Evolutionary conservation across 1,140 invertebrate species (phyloP).

Genomic region (Drosophila saltans): DNA sequence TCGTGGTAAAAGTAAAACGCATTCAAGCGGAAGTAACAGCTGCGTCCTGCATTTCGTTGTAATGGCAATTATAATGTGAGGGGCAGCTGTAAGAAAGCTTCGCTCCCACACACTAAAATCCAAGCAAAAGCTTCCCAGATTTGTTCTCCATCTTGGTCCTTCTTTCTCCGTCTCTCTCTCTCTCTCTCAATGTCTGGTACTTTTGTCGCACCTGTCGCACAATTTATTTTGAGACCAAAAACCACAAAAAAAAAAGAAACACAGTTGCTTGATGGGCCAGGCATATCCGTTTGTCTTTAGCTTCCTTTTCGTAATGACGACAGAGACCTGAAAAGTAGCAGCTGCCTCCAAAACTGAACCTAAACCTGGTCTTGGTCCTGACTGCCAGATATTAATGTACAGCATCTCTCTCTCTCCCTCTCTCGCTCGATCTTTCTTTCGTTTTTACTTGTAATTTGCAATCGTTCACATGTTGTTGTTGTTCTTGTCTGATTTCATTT

Average conservation of each 20-base stretch:
- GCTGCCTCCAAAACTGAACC: slow-evolving; percentile 56
- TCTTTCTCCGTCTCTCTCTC: slow-evolving; percentile 15
- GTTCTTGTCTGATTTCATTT: slow-evolving; percentile 79
- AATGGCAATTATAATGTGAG: slow-evolving; percentile 62
- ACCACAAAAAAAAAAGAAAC: slow-evolving; percentile 58
- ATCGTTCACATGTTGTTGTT: slow-evolving; percentile 79
- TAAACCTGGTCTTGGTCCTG: slow-evolving; percentile 34
- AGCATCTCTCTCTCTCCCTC: slow-evolving; percentile 31
- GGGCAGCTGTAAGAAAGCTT: slow-evolving; percentile 77
- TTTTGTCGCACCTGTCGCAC: slow-evolving; percentile 77
- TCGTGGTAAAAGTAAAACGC: slow-evolving; percentile 33
- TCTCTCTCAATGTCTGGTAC: slow-evolving; percentile 37
- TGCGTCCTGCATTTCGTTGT: slow-evolving; percentile 57
- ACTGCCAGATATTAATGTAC: slow-evolving; percentile 59
- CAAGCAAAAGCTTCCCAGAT: slow-evolving; percentile 33
- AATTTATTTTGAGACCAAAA: slow-evolving; percentile 78
- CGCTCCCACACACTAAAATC: slow-evolving; percentile 71
- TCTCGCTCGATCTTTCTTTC: slow-evolving; percentile 24
- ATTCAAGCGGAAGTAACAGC: slow-evolving; percentile 74
- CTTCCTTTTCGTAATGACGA: slow-evolving; percentile 79
- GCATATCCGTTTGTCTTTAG: slow-evolving; percentile 81
- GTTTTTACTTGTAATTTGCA: slow-evolving; percentile 72
- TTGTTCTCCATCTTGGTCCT: slow-evolving; percentile 1
- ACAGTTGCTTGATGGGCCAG: slow-evolving; percentile 77
- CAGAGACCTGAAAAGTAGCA: slow-evolving; percentile 69